A percentile compares a stretch with the other conserved stretches of the same genome.
These are phyloP conservation scores for Alosa alosa DNA, from an alignment of 2,113 vertebrate species.

Conservation along the genomic window DNA sequence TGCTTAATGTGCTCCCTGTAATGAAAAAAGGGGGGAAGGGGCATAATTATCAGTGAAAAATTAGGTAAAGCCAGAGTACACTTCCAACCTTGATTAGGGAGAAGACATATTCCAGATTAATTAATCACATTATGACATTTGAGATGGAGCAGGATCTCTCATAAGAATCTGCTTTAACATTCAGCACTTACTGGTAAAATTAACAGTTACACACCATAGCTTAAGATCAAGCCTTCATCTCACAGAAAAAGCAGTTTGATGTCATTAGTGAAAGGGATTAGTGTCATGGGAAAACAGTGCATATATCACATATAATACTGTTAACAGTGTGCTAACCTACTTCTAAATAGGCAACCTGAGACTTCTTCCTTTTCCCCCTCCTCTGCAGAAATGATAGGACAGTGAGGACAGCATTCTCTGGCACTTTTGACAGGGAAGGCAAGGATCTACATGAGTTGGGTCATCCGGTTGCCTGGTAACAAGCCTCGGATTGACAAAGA, in stretches of 20 bases:
- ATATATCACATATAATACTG: not conserved
- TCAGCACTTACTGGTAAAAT: conserved; percentile 28
- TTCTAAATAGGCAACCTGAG: not conserved
- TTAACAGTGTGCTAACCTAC: not conserved
- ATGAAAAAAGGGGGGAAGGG: conserved; percentile 36
- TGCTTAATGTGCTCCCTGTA: conserved; percentile 45
- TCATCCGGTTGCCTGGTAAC: conserved; percentile 84
- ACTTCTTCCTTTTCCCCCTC: not conserved
- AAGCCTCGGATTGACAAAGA: conserved; percentile 76
- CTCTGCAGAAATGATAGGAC: conserved; percentile 22
- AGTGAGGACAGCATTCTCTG: conserved; percentile 58
- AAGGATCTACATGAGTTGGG: conserved; percentile 60
- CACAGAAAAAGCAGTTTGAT: not conserved
- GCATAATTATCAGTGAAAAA: conserved; percentile 62
- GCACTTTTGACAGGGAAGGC: conserved; percentile 57
- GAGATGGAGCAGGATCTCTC: conserved; percentile 49
- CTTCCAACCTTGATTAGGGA: conserved; percentile 65
- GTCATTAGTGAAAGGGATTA: not conserved
- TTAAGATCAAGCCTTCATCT: not conserved
- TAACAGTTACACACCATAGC: not conserved
- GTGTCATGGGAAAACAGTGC: not conserved
- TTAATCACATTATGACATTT: conserved; percentile 59
- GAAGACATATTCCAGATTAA: conserved; percentile 63
- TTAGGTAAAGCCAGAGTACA: conserved; percentile 48
- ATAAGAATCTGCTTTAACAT: conserved; percentile 57